Conservation (phyloP, 2,113 vertebrate species). For the Platysteira castanea region DNA sequence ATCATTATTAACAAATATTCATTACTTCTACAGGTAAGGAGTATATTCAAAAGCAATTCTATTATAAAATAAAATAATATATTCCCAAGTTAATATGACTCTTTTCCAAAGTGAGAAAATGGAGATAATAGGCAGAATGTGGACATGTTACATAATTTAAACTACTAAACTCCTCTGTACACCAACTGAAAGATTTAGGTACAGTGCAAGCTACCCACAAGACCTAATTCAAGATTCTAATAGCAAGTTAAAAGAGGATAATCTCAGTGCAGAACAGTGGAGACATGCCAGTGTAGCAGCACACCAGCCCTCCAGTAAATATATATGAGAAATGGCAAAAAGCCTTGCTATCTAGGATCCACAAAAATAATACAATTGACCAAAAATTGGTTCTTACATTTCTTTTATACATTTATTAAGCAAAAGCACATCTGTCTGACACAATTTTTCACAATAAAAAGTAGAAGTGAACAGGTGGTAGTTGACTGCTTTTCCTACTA, state of each 20-base stretch:
- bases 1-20: background rate
- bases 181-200: background rate
- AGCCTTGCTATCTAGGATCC: background rate
- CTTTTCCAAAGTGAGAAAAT: background rate
- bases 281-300: background rate
- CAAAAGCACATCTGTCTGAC: background rate
- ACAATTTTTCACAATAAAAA: background rate
- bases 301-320: background rate
- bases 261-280: background rate
- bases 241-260: background rate
- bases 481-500: background rate
- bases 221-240: background rate
- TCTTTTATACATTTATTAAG: background rate
- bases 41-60: background rate
- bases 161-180: background rate
- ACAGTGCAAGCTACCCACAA: background rate
- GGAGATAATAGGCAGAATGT: background rate
- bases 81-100: background rate
- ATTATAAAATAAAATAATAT: background rate
- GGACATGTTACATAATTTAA: accelerated
- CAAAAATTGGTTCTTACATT: background rate
- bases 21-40: background rate
- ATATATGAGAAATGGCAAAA: accelerated
- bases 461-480: accelerated
- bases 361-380: background rate